Evolutionary conservation across 2,113 vertebrate genomes (phyloP).

Genomic region (Gasterosteus nipponicus): DNA sequence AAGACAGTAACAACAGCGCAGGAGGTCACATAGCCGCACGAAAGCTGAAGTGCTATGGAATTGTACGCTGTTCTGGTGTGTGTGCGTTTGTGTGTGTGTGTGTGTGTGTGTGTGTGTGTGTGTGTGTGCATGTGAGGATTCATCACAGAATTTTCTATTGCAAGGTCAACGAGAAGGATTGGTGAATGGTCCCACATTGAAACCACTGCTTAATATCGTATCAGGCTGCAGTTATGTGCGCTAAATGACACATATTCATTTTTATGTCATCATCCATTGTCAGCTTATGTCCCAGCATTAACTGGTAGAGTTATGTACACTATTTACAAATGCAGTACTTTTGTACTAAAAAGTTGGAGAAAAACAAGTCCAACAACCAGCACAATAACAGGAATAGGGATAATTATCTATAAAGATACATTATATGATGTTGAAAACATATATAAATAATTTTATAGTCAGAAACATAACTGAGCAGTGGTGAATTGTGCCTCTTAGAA

Average conservation of each 20-base stretch:
- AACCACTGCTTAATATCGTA: constrained; percentile 23
- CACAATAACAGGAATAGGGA: not conserved
- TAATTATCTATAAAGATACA: not conserved
- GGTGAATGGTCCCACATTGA: constrained; percentile 5
- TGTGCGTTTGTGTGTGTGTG: constrained; percentile 1
- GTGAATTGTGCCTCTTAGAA: not conserved
- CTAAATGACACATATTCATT: constrained; percentile 19
- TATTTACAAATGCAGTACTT: not conserved
- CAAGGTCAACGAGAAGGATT: constrained; percentile 25
- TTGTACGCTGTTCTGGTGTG: not conserved
- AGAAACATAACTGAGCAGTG: constrained; percentile 27
- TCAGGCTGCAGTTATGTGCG: constrained; percentile 16
- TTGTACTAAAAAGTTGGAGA: not conserved
- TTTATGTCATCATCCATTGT: constrained; percentile 6
- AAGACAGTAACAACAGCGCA: constrained; percentile 70
- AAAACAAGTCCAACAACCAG: not conserved
- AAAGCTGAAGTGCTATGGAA: constrained; percentile 38
- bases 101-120: not conserved
- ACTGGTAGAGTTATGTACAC: not conserved
- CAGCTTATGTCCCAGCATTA: constrained; percentile 12
- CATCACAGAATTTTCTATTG: not conserved
- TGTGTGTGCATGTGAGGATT: not conserved
- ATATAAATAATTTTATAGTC: constrained; percentile 18
- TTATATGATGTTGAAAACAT: constrained; percentile 7
- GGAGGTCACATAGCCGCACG: constrained; percentile 57